Percentiles rank a stretch among this genome's conserved stretches.
phyloP scores from a whole-genome alignment of 2,113 vertebrate species.

The Vidua chalybeata region DNA sequence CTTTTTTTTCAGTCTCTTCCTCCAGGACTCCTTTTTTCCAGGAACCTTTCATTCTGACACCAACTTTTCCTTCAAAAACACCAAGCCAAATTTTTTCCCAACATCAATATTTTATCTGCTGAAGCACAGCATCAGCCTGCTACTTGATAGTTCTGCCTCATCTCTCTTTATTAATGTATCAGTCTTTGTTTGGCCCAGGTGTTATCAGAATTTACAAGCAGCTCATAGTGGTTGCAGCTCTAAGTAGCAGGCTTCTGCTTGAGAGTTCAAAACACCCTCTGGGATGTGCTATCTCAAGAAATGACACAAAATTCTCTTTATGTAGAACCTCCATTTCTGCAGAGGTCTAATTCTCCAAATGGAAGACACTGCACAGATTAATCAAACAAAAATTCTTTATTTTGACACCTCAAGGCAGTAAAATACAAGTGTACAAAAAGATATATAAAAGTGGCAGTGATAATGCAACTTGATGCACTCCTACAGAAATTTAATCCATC shows the following conservation, averaged over 20 bases:
- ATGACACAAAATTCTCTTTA: background rate
- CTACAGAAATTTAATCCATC: conserved; percentile 1
- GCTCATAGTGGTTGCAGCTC: background rate
- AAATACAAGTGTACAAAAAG: conserved; percentile 54
- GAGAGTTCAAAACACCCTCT: background rate
- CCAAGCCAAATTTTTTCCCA: background rate
- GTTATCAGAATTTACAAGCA: background rate
- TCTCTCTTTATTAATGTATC: background rate
- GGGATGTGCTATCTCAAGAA: background rate
- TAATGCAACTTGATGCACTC: conserved; percentile 12
- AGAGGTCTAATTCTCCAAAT: background rate
- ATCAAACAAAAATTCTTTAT: conserved; percentile 69
- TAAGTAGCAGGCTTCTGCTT: background rate
- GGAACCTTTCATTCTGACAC: background rate
- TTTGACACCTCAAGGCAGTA: conserved; percentile 64
- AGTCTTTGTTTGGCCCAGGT: background rate
- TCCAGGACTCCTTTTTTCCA: background rate
- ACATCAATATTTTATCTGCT: background rate
- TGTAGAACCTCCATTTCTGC: background rate
- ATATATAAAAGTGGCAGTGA: conserved; percentile 62
- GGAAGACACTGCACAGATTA: background rate
- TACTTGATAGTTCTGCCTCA: background rate
- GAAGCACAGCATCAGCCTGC: background rate
- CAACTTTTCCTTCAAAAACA: background rate
- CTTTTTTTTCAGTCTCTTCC: background rate